phyloP scores from a whole-genome alignment of 2,113 vertebrate genomes.

The Atlantisia rogersi region DNA sequence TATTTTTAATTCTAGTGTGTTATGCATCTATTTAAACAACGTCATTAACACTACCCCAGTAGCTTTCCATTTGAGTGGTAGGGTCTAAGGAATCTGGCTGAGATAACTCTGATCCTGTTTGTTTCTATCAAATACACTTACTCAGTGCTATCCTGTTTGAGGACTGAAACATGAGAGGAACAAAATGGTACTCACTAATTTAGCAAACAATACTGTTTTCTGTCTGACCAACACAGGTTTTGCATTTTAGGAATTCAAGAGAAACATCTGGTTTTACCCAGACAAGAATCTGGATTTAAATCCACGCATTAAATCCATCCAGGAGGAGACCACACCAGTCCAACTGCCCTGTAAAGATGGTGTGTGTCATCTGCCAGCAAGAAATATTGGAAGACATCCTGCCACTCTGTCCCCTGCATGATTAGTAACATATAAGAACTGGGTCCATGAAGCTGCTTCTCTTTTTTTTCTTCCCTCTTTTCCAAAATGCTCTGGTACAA shows the following conservation, averaged over 20 bases:
- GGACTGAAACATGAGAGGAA: not conserved
- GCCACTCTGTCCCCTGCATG: not conserved
- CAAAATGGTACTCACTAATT: not conserved
- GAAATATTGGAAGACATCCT: not conserved
- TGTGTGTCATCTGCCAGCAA: not conserved
- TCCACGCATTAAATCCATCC: not conserved
- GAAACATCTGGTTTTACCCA: not conserved
- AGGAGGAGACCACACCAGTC: not conserved
- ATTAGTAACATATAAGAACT: constrained; percentile 4
- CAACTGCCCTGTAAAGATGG: not conserved
- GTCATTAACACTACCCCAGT: not conserved
- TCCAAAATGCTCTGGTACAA: not conserved
- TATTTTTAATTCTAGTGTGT: not conserved
- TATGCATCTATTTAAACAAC: not conserved
- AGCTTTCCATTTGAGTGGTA: not conserved
- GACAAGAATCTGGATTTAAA: not conserved
- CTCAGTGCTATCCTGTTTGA: not conserved
- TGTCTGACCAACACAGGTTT: not conserved
- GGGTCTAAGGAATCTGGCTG: not conserved
- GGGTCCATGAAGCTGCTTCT: not conserved
- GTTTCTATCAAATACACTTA: not conserved
- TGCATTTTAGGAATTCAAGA: not conserved
- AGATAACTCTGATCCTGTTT: not conserved
- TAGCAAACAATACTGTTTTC: not conserved
- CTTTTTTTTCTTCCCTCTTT: not conserved